These are phyloP conservation scores for Chelidonichthys spinosus DNA, from an alignment of 2,797 vertebrate genomes.

Conservation along the genomic window DNA sequence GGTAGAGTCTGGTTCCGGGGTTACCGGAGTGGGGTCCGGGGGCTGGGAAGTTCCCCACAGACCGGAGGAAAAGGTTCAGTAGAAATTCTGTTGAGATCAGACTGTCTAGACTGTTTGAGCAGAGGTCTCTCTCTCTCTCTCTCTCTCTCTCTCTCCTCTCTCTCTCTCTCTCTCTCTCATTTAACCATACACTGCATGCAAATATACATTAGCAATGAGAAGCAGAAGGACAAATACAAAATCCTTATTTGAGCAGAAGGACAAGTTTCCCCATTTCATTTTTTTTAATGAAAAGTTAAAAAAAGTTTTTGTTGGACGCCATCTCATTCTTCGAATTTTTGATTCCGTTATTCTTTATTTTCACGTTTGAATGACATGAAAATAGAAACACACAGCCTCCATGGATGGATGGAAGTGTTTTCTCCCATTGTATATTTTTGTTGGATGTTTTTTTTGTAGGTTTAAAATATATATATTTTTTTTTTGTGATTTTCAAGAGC, in stretches of 20 bases:
- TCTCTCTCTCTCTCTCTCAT: constrained; percentile 21
- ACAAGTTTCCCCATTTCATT: not conserved
- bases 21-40: constrained; percentile 69
- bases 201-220: not conserved
- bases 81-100: constrained; percentile 46
- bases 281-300: not conserved
- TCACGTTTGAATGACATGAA: not conserved
- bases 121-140: constrained; percentile 41
- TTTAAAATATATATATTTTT: not conserved
- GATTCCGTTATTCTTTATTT: not conserved
- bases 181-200: constrained; percentile 13
- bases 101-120: constrained; percentile 43
- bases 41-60: constrained; percentile 68
- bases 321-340: not conserved
- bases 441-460: not conserved
- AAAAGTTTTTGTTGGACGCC: constrained; percentile 3
- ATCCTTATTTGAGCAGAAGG: not conserved
- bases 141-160: constrained; percentile 17
- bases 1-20: constrained; percentile 72
- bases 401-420: not conserved
- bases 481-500: not conserved
- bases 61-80: constrained; percentile 39
- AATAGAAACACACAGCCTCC: not conserved
- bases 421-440: not conserved
- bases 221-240: not conserved